Base-by-base conservation (phyloP, 2,113 vertebrate species). In the Rhynchomys soricoides region DNA sequence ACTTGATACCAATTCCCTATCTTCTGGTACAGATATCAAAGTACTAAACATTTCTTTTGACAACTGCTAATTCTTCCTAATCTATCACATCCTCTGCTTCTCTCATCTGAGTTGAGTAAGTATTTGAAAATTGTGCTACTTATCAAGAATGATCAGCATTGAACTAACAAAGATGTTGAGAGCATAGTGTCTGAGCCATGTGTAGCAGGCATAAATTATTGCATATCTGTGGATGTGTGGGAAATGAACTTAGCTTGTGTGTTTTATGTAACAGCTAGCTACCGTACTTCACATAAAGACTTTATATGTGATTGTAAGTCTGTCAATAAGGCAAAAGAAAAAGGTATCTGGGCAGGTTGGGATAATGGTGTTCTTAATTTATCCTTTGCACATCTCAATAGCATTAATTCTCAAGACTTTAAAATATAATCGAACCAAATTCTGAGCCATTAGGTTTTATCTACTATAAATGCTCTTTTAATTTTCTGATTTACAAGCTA, bases 351-450 rank as follows among this genome's bases (percentile, higher is more conserved):
- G 26, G 43, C 26, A 82, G 10, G 5, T 57, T 29, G 34, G 40
- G n/a, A 11, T 40, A 37, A 29, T 13, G 24, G 0, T 4, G 4
- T 88, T 94, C 68, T 57, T 92, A 31, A 55, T 89, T 78, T n/a
- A 68, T n/a, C 73, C 43, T 74, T 1, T 26, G 57, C 8, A 11
- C 15, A 74, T 6, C 29, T 45, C 45, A 55, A 31, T 31, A 48
- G 1, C 2, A 1, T 93, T 34, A 13, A 57, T 78, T 82, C 85
- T 86, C 40, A 62, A 64, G 81, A 40, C 83, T 94, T 93, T 81
- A 92, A 85, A 85, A 91, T 86, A 43, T 0, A 81, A 62, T 62
- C 45, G 37, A 95, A 83, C 66, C 10, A 8, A 77, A 92, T 91
- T 91, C 37, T 68, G 52, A 52, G 57, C 50, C 37, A 59, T 79